Evolutionary conservation across 2,888 invertebrate species (phyloP).

Genomic region (Cerceris rybyensis): DNA sequence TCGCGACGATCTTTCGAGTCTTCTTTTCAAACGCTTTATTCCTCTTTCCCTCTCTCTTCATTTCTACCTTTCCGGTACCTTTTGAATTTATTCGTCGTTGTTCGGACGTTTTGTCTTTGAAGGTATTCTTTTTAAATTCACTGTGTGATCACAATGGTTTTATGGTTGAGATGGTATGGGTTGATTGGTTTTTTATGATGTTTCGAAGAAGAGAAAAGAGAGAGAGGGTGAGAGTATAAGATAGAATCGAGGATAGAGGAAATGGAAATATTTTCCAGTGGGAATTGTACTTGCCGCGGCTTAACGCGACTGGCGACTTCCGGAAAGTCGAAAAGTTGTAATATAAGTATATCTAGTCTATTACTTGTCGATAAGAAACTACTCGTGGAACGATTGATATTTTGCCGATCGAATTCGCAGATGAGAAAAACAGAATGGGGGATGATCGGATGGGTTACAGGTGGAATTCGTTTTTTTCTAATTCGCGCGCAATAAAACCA

Average conservation of each 20-base stretch:
- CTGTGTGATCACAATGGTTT: too few species aligned
- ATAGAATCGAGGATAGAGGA: neutral
- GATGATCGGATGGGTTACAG: too few species aligned
- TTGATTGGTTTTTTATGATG: too few species aligned
- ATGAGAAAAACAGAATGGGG: neutral
- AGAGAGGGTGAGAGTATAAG: neutral
- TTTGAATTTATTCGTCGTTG: too few species aligned
- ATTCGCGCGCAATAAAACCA: neutral
- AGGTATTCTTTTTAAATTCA: too few species aligned
- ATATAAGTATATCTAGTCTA: conserved; percentile 60
- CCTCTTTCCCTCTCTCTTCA: neutral
- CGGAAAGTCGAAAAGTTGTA: conserved; percentile 55
- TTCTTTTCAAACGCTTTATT: neutral
- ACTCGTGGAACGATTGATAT: conserved; percentile 56
- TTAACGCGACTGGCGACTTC: conserved; percentile 47
- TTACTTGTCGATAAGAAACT: conserved; percentile 54
- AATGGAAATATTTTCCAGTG: neutral
- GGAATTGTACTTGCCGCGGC: conserved; percentile 18
- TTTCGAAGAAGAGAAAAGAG: too few species aligned
- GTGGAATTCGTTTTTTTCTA: neutral
- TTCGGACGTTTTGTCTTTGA: too few species aligned
- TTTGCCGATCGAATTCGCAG: conserved; percentile 36
- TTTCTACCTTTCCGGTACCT: neutral
- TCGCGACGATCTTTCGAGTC: neutral
- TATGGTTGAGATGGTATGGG: too few species aligned